Base-by-base conservation (phyloP, 2,113 vertebrate genomes). In the Indicator indicator region DNA sequence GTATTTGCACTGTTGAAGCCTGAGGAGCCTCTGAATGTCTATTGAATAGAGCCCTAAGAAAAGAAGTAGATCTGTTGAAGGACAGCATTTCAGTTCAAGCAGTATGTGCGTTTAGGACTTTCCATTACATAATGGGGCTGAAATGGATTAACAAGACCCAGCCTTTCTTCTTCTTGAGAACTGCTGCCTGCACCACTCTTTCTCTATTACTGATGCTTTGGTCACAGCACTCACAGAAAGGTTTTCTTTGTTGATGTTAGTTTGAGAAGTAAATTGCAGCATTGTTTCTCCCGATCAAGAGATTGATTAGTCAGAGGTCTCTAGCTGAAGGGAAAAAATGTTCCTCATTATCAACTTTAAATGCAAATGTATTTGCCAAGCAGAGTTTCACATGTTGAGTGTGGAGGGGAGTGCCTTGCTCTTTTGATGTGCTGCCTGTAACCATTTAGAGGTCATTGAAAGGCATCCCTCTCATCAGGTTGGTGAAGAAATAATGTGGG, bases 81-180 rank as follows among this genome's bases (percentile, higher is more conserved):
- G 89, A 94, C 13, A 24, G 56, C 52, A 86, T 73, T 93, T 75
- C 94, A 94, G 94, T 95, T 93, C 92, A 96, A 94, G 91, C 95
- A 94, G 68, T 80, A 86, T 59, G 64, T 95, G 77, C 91, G 83
- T 96, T 96, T 95, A 96, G 95, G 82, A 95, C 89, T 98, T 97
- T 96, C 95, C 91, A 89, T 97, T 96, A 93, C 95, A 97, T 97
- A 97, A 97, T 96, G 76, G 82, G 71, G 62, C 95, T 92, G 91
- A 93, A 94, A 94, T 95, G 97, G 88, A 96, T 97, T 98, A 97
- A 96, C 93, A 97, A 97, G 89, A 89, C 93, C 84, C 77, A 95
- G 81, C 90, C 94, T 94, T 97, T 97, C 94, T 97, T 97, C 93
- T 97, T 80, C 94, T 94, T 95, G 93, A 96, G 96, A 97, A 97